Base-by-base conservation (phyloP, 2,113 vertebrate genomes). In the Cinclus cinclus region DNA sequence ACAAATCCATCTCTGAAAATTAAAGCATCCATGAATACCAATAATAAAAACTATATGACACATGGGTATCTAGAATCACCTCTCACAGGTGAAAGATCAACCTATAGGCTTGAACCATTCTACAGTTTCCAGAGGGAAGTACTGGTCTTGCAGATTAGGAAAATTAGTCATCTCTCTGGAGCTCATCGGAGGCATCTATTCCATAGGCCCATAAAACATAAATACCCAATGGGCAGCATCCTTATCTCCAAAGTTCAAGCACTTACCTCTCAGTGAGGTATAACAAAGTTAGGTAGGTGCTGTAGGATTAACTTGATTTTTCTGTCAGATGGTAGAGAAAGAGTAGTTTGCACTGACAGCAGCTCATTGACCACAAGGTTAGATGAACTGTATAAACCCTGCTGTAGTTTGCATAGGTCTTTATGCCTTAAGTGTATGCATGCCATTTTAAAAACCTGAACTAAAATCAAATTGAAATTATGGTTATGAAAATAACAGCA, bases 191-290 rank as follows among this genome's bases (percentile, higher is more conserved):
- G 21, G 13, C 25, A 50, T 13, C 50, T 77, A 3, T 62, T 58
- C 22, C 39, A 4, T 30, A 58, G n/a, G 18, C 9, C 24, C 2
- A 10, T 21, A 12, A 63, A 62, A 2, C 23, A 2, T 6, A 68
- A 44, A 39, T 62, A 11, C 3, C 22, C 22, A n/a, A 0, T 27
- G 62, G 33, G 13, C 15, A 71, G 8, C 8, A 70, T 21, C 4
- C 15, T 10, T 37, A 2, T 58, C 9, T 83, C 28, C 39, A 46
- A 65, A 25, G 22, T 53, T 73, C 56, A 35, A 62, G 28, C 6
- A 58, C 2, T 49, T 74, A 25, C 0, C 1, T 65, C 84, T 77
- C 71, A 67, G 22, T 55, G 18, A 58, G 14, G 4, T 28, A 28
- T 44, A 70, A 47, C 5, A 65, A 64, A 71, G 2, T 60, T 64